These are phyloP conservation scores for Tanytarsus gracilentus DNA, from an alignment of 2,888 invertebrate species.

Conservation along the genomic window DNA sequence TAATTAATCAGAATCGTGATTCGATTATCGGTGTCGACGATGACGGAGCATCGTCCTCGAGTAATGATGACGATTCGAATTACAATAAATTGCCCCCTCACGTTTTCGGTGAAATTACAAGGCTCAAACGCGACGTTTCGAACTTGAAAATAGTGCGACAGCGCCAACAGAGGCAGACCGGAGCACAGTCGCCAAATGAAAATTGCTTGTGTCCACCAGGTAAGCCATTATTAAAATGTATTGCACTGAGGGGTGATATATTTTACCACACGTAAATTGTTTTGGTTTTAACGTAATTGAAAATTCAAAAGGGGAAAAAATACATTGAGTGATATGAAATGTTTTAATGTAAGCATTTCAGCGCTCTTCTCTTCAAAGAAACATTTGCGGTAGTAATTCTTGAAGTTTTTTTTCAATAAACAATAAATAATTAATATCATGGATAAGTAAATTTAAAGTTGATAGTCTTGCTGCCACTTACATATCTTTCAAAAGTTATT, in stretches of 20 bases:
- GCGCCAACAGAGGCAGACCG: constrained; percentile 24
- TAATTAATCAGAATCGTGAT: constrained; percentile 9
- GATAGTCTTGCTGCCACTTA: too few species aligned
- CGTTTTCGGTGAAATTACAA: constrained; percentile 21
- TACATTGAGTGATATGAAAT: neutral
- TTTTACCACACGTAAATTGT: neutral
- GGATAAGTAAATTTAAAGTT: too few species aligned
- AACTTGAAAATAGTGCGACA: constrained; percentile 25
- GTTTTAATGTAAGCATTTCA: too few species aligned
- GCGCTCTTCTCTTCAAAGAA: too few species aligned
- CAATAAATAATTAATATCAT: too few species aligned
- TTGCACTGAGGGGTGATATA: neutral
- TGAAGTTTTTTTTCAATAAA: too few species aligned
- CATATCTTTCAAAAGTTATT: too few species aligned
- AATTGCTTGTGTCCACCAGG: constrained; percentile 27
- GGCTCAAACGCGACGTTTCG: constrained; percentile 27
- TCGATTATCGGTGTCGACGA: neutral
- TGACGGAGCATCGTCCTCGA: neutral
- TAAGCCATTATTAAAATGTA: constrained; percentile 9
- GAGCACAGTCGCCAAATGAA: constrained; percentile 22
- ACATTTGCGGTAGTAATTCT: too few species aligned
- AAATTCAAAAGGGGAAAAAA: neutral
- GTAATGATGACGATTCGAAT: neutral
- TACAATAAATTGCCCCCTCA: constrained; percentile 13
- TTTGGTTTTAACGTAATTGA: neutral